Base-by-base conservation (phyloP, 2,888 invertebrate genomes). In the Drosophila pseudotakahashii region DNA sequence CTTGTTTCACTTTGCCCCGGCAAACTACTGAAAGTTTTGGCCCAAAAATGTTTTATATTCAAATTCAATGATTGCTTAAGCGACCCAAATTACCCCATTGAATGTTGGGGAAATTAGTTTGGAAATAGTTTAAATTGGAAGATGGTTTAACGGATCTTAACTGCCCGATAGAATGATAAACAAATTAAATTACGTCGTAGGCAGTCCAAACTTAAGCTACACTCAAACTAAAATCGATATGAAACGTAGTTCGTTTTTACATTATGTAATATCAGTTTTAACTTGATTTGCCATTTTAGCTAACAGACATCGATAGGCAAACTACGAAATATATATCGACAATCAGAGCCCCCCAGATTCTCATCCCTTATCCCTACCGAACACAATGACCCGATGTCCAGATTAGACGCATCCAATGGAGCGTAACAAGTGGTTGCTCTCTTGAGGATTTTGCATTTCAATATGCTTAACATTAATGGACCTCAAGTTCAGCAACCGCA, bases 401-500 rank as follows among this genome's bases (percentile, higher is more conserved):
- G 71, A 59, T 59, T 71, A 52, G 73, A 37, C 61, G 61, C 62
- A 53, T 71, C 66, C 73, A 74, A 73, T 73, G 51, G 59, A 67
- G 74, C 74, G 67, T 60, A 66, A 74, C 75, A 66, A 60, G 59
- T 66, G 67, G 66, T 61, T 47, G 45, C 14, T 34, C 52, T 51
- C 64, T 44, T 68, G 66, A 26, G 66, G 69, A 39, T 68, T 66
- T 66, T 53, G 48, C 62, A 72, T 71, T 71, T 63, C 71, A 62
- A 57, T 72, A 58, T 72, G 73, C 60, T 67, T 54, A 75, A 45
- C 69, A 75, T 75, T 73, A 68, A 74, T 75, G 52, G 47, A 73
- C 69, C 59, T 58, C 50, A 62, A 75, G 60, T 66, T 73, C 58
- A 66, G 51, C 54, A 68, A 59, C 73, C 73, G 76, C 75, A 74